Conservation (phyloP, 2,888 invertebrate species). For the Drosophila helvetica region DNA sequence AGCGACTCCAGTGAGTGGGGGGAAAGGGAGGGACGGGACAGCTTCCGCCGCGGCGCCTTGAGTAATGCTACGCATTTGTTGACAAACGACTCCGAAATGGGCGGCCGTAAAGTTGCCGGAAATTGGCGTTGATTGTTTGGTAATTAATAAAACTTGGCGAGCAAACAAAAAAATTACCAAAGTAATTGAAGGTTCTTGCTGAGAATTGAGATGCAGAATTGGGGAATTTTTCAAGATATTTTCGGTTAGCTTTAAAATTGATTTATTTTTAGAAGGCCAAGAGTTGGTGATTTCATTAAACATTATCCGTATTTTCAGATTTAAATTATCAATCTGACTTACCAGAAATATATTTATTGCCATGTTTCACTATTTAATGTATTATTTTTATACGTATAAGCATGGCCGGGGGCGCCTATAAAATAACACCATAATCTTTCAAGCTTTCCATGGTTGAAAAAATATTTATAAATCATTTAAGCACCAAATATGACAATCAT, state of each 20-base stretch:
- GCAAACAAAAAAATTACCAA: slow-evolving; percentile 28
- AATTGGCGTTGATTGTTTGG: slow-evolving; percentile 74
- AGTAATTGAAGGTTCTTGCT: slow-evolving; percentile 26
- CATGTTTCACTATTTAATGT: neutral
- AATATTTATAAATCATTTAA: slow-evolving; percentile 52
- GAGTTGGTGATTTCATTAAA: neutral
- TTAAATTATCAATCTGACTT: neutral
- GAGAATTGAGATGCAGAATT: neutral
- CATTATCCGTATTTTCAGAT: neutral
- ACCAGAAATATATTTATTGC: neutral
- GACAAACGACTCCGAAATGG: slow-evolving; percentile 76
- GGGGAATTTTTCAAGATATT: neutral
- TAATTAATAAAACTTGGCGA: slow-evolving; percentile 71
- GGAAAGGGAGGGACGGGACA: slow-evolving; percentile 1
- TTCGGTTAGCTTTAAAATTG: slow-evolving; percentile 9
- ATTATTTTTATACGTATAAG: slow-evolving; percentile 3
- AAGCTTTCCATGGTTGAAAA: slow-evolving; percentile 33
- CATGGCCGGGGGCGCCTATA: slow-evolving; percentile 9
- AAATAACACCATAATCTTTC: slow-evolving; percentile 36
- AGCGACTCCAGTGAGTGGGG: slow-evolving; percentile 26
- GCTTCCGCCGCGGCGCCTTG: slow-evolving; percentile 31
- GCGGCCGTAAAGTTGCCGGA: slow-evolving; percentile 66
- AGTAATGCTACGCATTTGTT: slow-evolving; percentile 74
- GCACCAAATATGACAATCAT: slow-evolving; percentile 39
- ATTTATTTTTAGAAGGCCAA: neutral